phyloP scores from a whole-genome alignment of 2,888 invertebrate genomes.

The Siphlonurus alternatus region DNA sequence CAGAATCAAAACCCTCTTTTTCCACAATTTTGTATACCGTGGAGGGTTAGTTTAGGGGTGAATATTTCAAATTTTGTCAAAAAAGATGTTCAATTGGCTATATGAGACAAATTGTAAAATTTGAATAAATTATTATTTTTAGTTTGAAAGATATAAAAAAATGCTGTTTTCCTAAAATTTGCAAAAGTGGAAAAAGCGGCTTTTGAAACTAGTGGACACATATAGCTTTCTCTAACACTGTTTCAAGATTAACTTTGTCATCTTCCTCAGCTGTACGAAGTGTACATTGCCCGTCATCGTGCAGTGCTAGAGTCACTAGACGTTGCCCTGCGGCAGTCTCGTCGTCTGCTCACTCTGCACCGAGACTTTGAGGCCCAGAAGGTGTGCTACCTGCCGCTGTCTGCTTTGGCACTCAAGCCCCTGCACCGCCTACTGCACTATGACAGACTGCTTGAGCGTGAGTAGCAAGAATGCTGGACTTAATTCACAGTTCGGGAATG shows the following conservation, averaged over 20 bases:
- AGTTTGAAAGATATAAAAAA: too few species aligned
- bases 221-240: not conserved
- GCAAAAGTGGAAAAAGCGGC: too few species aligned
- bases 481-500: not conserved
- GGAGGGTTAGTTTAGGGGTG: too few species aligned
- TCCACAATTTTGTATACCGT: too few species aligned
- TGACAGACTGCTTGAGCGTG: conserved; percentile 56
- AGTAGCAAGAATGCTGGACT: conserved; percentile 28
- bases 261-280: conserved; percentile 43
- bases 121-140: too few species aligned
- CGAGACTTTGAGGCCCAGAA: conserved; percentile 67
- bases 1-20: too few species aligned
- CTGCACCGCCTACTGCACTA: conserved; percentile 76
- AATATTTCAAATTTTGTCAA: too few species aligned
- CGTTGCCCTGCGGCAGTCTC: conserved; percentile 51
- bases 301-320: conserved; percentile 66
- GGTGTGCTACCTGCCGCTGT: conserved; percentile 71
- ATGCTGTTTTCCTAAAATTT: too few species aligned
- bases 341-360: conserved; percentile 49
- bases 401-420: conserved; percentile 64
- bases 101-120: too few species aligned
- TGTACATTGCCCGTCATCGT: conserved; percentile 54
- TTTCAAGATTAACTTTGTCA: not conserved
- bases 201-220: too few species aligned
- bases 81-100: too few species aligned